A percentile compares a stretch with the other conserved stretches of the same genome.
Evolutionary conservation across 2,888 invertebrate species (phyloP).

Genomic region (Hemicrepidius hirtus): DNA sequence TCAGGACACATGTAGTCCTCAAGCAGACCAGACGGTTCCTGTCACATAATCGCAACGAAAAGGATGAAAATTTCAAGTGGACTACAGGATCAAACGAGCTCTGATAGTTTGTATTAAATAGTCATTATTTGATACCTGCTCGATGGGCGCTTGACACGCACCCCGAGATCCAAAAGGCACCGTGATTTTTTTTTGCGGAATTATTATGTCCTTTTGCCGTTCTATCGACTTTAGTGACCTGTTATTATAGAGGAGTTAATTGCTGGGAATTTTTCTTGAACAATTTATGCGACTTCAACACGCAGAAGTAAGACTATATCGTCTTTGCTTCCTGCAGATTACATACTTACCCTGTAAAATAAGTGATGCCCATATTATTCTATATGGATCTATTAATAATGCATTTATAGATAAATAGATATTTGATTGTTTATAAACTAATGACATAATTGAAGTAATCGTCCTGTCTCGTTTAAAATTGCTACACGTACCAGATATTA

Average conservation of each 20-base stretch:
- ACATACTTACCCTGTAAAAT: background rate
- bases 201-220: slow-evolving; percentile 29
- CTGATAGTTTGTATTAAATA: slow-evolving; percentile 57
- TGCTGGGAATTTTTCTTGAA: slow-evolving; percentile 27
- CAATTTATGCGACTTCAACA: slow-evolving; percentile 28
- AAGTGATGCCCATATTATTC: background rate
- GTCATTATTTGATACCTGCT: slow-evolving; percentile 58
- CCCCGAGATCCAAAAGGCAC: slow-evolving; percentile 29
- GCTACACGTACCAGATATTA: too few relatives aligned
- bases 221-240: slow-evolving; percentile 25
- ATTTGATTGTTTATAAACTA: too few relatives aligned
- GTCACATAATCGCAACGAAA: background rate
- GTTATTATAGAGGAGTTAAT: slow-evolving; percentile 31
- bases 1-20: slow-evolving; percentile 60
- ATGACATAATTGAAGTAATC: too few relatives aligned
- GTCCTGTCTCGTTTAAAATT: too few relatives aligned
- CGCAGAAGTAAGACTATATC: slow-evolving; percentile 11
- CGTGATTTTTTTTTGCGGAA: slow-evolving; percentile 16
- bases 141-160: slow-evolving; percentile 60
- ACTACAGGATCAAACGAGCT: slow-evolving; percentile 42
- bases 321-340: slow-evolving; percentile 4
- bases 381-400: too few relatives aligned
- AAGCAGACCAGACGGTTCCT: slow-evolving; percentile 48
- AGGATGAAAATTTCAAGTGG: slow-evolving; percentile 33
- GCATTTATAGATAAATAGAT: too few relatives aligned